Percentiles rank a stretch among this genome's conserved stretches.
These are phyloP conservation scores for Drosophila santomea DNA, from an alignment of 1,140 invertebrate species.

Conservation along the genomic window DNA sequence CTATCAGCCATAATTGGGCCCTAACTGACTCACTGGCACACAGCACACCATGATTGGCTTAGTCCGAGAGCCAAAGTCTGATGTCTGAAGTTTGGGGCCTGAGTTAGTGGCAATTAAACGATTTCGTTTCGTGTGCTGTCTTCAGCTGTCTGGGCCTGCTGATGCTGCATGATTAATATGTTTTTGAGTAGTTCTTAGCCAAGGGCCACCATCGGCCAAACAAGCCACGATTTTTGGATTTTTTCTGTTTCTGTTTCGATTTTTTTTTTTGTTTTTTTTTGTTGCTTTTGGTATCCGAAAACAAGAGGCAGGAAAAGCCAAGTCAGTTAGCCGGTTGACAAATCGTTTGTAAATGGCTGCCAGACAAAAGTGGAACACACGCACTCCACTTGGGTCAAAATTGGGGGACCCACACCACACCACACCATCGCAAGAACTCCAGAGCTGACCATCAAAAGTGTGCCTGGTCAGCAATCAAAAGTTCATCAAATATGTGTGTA, in stretches of 20 bases:
- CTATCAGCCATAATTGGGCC: slow-evolving; percentile 53
- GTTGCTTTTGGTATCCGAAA: not conserved
- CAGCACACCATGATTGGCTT: slow-evolving; percentile 31
- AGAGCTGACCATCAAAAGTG: slow-evolving; percentile 1
- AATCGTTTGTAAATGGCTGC: slow-evolving; percentile 76
- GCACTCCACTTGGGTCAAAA: slow-evolving; percentile 47
- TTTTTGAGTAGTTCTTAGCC: slow-evolving; percentile 79
- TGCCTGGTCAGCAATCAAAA: slow-evolving; percentile 21
- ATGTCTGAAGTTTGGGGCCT: not conserved
- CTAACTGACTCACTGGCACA: slow-evolving; percentile 55
- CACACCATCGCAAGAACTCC: not conserved
- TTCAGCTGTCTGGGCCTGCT: slow-evolving; percentile 46
- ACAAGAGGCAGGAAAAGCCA: slow-evolving; percentile 29
- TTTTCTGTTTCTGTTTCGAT: not conserved
- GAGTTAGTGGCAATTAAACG: slow-evolving; percentile 69
- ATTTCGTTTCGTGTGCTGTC: slow-evolving; percentile 59
- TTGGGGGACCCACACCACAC: slow-evolving; percentile 1
- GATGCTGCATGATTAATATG: slow-evolving; percentile 75
- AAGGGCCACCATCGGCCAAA: slow-evolving; percentile 58
- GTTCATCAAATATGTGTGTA: slow-evolving; percentile 29
- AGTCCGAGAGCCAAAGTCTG: slow-evolving; percentile 1
- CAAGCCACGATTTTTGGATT: slow-evolving; percentile 44
- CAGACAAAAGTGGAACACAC: slow-evolving; percentile 81
- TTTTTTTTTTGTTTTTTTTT: not conserved
- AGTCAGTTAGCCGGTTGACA: slow-evolving; percentile 59